Conservation (phyloP, 92 coral and sea anemone species). For the Porites rus region DNA sequence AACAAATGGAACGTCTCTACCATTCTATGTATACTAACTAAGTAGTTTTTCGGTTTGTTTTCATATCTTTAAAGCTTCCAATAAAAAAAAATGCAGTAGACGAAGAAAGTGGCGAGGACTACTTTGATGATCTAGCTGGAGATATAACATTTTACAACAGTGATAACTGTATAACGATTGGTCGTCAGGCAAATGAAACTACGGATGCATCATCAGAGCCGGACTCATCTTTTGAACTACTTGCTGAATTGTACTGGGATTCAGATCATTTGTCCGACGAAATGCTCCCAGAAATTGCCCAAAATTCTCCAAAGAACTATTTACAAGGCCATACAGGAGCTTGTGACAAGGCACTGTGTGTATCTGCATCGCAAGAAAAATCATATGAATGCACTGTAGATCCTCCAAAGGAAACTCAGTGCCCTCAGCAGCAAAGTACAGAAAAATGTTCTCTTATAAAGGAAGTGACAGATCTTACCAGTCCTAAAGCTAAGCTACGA, state of each 20-base stretch:
- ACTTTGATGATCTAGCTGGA: constrained; percentile 43
- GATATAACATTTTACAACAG: constrained; percentile 21
- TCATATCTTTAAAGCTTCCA: background rate
- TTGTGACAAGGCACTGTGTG: background rate
- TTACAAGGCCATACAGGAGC: background rate
- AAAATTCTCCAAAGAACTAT: background rate
- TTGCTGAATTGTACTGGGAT: constrained; percentile 33
- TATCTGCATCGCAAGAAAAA: background rate
- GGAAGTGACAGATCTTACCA: background rate
- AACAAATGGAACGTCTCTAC: too few relatives aligned
- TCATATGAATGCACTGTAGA: background rate
- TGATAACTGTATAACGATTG: background rate
- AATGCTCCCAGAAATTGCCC: background rate
- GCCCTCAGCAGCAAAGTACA: background rate
- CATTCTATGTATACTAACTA: background rate
- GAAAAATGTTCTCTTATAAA: background rate
- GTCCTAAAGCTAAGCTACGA: constrained; percentile 27
- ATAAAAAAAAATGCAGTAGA: background rate
- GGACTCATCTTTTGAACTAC: constrained; percentile 8
- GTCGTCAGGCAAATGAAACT: background rate
- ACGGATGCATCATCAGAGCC: background rate
- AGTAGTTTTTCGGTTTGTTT: background rate
- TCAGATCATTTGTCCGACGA: background rate
- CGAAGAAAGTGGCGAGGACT: background rate
- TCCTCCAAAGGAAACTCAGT: background rate